A percentile compares a stretch with the other conserved stretches of the same genome.
Evolutionary conservation across 2,113 vertebrate species (phyloP).

Genomic region (Nesogale talazaci): DNA sequence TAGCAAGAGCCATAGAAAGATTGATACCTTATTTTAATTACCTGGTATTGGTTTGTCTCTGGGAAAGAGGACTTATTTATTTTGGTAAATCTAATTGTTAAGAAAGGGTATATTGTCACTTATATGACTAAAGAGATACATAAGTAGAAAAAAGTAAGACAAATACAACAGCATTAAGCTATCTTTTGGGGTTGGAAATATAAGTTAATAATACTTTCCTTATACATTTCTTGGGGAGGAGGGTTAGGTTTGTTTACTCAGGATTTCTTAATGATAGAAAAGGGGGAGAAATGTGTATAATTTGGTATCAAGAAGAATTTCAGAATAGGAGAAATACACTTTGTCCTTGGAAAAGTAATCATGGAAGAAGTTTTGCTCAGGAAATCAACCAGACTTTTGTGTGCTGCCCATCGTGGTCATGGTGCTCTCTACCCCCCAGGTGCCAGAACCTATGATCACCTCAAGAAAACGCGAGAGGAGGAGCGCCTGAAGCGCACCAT

Average conservation of each 20-base stretch:
- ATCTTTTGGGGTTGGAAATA: background rate
- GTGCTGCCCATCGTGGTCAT: background rate
- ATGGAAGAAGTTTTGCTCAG: constrained; percentile 39
- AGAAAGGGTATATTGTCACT: background rate
- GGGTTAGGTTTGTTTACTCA: background rate
- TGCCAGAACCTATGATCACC: constrained; percentile 94
- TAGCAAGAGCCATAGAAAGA: background rate
- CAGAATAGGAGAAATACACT: background rate
- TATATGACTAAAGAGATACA: background rate
- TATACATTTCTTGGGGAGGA: constrained; percentile 30
- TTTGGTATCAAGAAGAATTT: constrained; percentile 34
- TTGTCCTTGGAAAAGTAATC: constrained; percentile 58
- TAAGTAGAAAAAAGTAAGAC: background rate
- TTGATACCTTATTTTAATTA: background rate
- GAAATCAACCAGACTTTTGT: background rate
- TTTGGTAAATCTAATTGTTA: constrained; percentile 15
- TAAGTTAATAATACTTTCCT: constrained; percentile 1
- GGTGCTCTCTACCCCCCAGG: constrained; percentile 83
- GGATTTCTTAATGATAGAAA: constrained; percentile 32
- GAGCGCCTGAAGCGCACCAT: constrained; percentile 95
- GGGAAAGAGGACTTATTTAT: background rate
- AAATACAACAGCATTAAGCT: background rate
- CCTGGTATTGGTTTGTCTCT: background rate
- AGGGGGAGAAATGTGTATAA: constrained; percentile 31
- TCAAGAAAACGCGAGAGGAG: constrained; percentile 93